These are phyloP conservation scores for Mycetomoellerius zeteki DNA, from an alignment of 1,140 invertebrate genomes.

Conservation along the genomic window DNA sequence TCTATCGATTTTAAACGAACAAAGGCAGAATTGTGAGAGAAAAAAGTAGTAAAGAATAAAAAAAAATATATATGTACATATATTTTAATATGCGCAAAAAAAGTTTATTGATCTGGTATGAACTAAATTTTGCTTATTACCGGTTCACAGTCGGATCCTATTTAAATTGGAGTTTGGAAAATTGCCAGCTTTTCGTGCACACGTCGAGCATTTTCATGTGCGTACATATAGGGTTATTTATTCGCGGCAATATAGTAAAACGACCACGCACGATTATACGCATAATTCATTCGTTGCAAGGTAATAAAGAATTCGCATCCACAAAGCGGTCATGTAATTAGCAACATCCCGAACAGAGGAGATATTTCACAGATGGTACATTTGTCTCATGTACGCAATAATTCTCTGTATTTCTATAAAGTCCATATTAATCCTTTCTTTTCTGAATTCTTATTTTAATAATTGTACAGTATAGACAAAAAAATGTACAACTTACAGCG, in stretches of 20 bases:
- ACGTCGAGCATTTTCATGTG: conserved; percentile 39
- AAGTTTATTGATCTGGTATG: conserved; percentile 30
- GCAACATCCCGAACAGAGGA: conserved; percentile 34
- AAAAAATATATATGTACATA: background rate
- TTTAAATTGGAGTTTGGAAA: conserved; percentile 58
- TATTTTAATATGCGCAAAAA: conserved; percentile 16
- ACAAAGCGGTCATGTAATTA: conserved; percentile 58
- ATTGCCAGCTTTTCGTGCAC: conserved; percentile 43
- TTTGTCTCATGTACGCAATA: conserved; percentile 32
- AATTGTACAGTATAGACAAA: background rate
- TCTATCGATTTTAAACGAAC: background rate
- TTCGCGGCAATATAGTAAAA: conserved; percentile 43
- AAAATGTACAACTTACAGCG: background rate
- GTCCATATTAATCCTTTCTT: background rate
- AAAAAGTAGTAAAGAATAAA: background rate
- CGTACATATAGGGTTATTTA: conserved; percentile 55
- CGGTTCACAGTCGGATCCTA: conserved; percentile 18
- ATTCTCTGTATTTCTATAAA: background rate
- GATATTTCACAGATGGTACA: conserved; percentile 40
- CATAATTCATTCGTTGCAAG: conserved; percentile 53
- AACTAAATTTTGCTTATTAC: conserved; percentile 55
- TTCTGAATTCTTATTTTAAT: background rate
- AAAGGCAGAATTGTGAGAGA: background rate
- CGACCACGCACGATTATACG: conserved; percentile 52
- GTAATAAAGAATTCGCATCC: conserved; percentile 59